A percentile compares a stretch with the other conserved stretches of the same genome.
phyloP scores from a whole-genome alignment of 2,888 invertebrate species.

The Eupithecia abbreviata region DNA sequence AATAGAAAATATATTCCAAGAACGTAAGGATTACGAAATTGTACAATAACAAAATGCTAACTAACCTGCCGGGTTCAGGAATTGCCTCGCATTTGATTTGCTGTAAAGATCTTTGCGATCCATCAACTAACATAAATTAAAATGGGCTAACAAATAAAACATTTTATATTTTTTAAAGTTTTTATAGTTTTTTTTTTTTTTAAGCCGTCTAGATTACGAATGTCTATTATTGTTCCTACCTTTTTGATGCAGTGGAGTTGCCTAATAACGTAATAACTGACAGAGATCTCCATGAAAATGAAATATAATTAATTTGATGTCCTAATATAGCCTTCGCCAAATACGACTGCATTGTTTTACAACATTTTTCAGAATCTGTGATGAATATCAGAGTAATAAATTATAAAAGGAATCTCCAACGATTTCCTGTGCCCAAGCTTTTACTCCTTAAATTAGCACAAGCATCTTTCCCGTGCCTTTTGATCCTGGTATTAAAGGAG shows the following conservation, averaged over 20 bases:
- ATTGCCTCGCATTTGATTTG: neutral
- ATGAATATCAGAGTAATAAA: neutral
- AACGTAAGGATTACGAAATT: neutral
- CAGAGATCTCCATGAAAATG: neutral
- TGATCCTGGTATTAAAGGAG: neutral
- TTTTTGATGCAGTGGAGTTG: neutral
- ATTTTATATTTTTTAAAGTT: neutral
- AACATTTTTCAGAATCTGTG: neutral
- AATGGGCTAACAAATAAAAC: neutral
- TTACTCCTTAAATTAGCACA: neutral
- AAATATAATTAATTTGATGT: neutral
- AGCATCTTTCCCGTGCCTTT: neutral
- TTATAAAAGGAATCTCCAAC: neutral
- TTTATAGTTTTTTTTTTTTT: neutral
- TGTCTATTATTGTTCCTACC: neutral
- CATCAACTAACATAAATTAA: constrained; percentile 12
- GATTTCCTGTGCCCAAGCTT: neutral
- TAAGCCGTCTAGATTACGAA: constrained; percentile 3
- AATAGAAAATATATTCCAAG: neutral
- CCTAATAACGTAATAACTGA: neutral
- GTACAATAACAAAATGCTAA: neutral
- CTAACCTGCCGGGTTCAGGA: neutral
- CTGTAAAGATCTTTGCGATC: neutral
- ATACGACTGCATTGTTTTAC: neutral
- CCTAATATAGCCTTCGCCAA: neutral